Base-by-base conservation (phyloP, 1,140 invertebrate species). In the Frieseomelitta varia region DNA sequence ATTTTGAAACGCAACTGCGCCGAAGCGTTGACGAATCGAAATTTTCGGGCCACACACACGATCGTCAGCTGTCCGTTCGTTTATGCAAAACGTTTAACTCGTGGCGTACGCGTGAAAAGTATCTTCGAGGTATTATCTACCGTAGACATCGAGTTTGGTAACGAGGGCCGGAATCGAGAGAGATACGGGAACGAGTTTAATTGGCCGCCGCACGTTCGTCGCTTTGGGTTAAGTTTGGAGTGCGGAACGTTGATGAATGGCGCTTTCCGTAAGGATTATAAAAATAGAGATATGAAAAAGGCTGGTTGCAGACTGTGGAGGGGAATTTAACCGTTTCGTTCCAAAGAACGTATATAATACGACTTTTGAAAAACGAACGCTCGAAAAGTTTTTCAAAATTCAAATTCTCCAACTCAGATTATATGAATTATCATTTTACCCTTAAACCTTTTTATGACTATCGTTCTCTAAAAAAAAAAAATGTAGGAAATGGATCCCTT, bases 61-160 rank as follows among this genome's bases (percentile, higher is more conserved):
- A 10, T 27, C 24, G 12, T 77, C 53, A 10, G 51, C 19, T 12
- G 8, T 55, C 51, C 65, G 55, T 78, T 53, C 0, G 8, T 69
- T 78, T 71, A 47, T 61, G 61, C 51, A 27, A 80, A 80, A 80
- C 68, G 30, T 65, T 81, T 74, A 39, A 74, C 75, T 55, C 14
- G 15, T 67, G 6, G 51, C 39, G 21, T 10, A 24, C 51, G 19
- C 68, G 30, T n/a, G 56, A 34, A 74, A 27, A 74, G 68, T n/a
- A 12, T 39, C 68, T 51, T 1, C 11, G 21, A 14, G 39, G 8
- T 24, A 24, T 24, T 81, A 81, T 81, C 58, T 81, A 75, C 30
- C 73, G 53, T 69, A 80, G 82, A 80, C 76, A 58, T 83, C 55
- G 39, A 51, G 47, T 79, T 58, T 27, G 58, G 77, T 79, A 67